These are phyloP conservation scores for Galendromus occidentalis DNA, from an alignment of 1,140 invertebrate genomes.

Conservation along the genomic window DNA sequence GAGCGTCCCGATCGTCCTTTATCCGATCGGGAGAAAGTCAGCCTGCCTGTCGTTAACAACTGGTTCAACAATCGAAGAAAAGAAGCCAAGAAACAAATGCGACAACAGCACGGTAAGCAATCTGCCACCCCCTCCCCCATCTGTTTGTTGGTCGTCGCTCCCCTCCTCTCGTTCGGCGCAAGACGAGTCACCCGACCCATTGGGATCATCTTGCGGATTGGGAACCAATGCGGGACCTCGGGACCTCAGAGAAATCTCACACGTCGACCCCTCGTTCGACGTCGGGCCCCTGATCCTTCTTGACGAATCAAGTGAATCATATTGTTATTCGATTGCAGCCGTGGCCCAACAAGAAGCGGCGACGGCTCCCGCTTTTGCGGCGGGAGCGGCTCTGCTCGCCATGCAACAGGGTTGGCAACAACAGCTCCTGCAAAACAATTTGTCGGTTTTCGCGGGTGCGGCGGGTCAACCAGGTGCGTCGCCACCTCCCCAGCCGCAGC, in stretches of 20 bases:
- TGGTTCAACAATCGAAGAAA: conserved; percentile 31
- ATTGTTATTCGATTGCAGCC: conserved; percentile 3
- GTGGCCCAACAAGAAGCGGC: conserved; percentile 13
- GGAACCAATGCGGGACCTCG: too few species aligned
- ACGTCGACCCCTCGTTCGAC: too few species aligned
- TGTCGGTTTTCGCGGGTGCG: not conserved
- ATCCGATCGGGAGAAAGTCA: conserved; percentile 26
- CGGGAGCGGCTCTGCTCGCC: conserved; percentile 14
- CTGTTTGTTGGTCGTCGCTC: not conserved
- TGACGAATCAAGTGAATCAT: not conserved
- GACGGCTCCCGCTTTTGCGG: conserved; percentile 12
- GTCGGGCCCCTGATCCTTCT: too few species aligned
- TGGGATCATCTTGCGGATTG: too few species aligned
- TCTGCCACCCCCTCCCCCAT: not conserved
- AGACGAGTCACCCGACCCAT: too few species aligned
- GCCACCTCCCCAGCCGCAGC: conserved; percentile 15
- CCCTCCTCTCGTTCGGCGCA: too few species aligned
- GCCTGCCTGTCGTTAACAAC: conserved; percentile 27
- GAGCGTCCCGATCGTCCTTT: conserved; percentile 22
- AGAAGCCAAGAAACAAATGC: conserved; percentile 26
- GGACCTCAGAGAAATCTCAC: too few species aligned
- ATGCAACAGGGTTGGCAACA: conserved; percentile 15
- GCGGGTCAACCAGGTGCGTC: not conserved
- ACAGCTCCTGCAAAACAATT: not conserved
- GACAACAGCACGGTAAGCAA: conserved; percentile 20